Evolutionary conservation across 1,140 invertebrate species (phyloP), one percentile per base, ranked within the genome.

Genomic region (Acromyrmex charruanus): DNA sequence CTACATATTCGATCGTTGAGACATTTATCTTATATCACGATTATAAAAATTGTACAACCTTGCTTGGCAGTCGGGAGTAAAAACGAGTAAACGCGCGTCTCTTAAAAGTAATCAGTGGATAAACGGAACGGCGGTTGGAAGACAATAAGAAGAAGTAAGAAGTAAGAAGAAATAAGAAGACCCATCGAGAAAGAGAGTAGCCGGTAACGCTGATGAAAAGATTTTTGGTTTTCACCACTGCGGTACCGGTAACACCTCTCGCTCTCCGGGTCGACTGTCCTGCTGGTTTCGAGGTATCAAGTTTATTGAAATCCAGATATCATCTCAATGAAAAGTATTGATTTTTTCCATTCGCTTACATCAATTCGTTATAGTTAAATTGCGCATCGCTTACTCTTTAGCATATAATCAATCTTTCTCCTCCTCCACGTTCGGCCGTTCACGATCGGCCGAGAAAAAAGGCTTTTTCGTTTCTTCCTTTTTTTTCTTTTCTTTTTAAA

Each of bases 261-360:
- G 66, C 55, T 63, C 80, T 61, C 77, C 61, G 66, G 63, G 72
- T 86, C 25, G 28, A 68, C 61, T 39, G 21, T 79, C 72, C 51
- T 55, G 25, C 58, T 39, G n/a, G 69, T 89, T 93, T 94, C 91
- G 92, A 93, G 91, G 92, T 94, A 95, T 93, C 93, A 94, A 94
- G 93, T 94, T 94, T 95, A 95, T 94, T 94, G 92, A 94, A 94
- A 94, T 94, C 88, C 91, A 94, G 94, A 93, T 92, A 94, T 91
- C 89, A 87, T 92, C 90, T 93, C 92, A 92, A 93, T 92, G 92
- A 94, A 94, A 94, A 90, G 88, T 93, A 94, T 92, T 92, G 88
- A 92, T 94, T 84, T 84, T 75, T 93, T 93, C 80, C 90, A 93
- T 93, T 94, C 91, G 92, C 90, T 94, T 94, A 94, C 94, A 94